A percentile compares a stretch with the other conserved stretches of the same genome.
These are phyloP conservation scores for Drosophila guanche DNA, from an alignment of 1,140 invertebrate genomes.

Conservation along the genomic window DNA sequence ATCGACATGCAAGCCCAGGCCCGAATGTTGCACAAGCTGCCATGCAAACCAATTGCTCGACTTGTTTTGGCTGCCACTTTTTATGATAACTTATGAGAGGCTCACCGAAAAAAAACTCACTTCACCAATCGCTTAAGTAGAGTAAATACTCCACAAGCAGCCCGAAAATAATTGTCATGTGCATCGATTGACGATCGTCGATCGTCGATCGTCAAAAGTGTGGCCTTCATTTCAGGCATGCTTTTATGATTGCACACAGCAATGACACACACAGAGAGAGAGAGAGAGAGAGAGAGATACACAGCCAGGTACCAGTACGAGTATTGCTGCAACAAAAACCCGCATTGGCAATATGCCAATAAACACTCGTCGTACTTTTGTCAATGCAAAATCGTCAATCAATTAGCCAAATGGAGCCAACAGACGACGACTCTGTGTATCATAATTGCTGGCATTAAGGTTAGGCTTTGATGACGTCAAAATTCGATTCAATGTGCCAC, in stretches of 20 bases:
- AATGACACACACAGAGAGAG: slow-evolving; percentile 10
- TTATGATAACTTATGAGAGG: slow-evolving; percentile 26
- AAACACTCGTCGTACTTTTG: slow-evolving; percentile 10
- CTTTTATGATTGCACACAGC: slow-evolving; percentile 53
- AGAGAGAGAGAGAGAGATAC: too few species aligned
- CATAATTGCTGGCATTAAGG: slow-evolving; percentile 41
- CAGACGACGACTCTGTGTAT: slow-evolving; percentile 24
- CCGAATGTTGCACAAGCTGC: too few species aligned
- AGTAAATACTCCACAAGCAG: neutral
- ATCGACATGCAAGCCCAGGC: too few species aligned
- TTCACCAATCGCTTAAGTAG: slow-evolving; percentile 8
- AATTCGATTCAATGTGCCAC: slow-evolving; percentile 23
- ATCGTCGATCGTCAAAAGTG: slow-evolving; percentile 11
- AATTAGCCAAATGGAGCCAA: slow-evolving; percentile 51
- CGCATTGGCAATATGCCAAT: slow-evolving; percentile 22
- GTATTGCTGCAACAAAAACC: slow-evolving; percentile 39
- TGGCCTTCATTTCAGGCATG: slow-evolving; percentile 42
- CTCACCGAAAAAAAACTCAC: neutral
- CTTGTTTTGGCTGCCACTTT: slow-evolving; percentile 9
- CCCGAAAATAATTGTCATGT: slow-evolving; percentile 18
- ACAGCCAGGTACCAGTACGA: slow-evolving; percentile 4
- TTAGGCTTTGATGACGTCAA: slow-evolving; percentile 29
- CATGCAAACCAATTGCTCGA: slow-evolving; percentile 12
- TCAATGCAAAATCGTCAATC: slow-evolving; percentile 60
- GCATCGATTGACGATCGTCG: slow-evolving; percentile 32